Conservation (phyloP, 2,113 vertebrate species). For the Trinectes maculatus region DNA sequence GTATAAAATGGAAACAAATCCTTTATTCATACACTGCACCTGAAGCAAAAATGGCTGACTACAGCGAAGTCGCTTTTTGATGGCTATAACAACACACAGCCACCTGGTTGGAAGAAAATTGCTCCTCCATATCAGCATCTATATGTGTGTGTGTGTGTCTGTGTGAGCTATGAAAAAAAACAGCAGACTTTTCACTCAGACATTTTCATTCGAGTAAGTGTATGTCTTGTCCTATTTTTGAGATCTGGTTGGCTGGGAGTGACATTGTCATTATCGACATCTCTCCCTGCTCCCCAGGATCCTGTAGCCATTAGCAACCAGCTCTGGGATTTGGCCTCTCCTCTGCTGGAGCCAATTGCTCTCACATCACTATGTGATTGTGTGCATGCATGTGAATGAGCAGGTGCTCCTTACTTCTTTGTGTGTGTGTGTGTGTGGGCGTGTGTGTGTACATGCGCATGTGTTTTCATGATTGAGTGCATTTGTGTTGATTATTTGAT, state of each 20-base stretch:
- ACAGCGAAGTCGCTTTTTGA: constrained; percentile 49
- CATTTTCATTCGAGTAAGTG: constrained; percentile 26
- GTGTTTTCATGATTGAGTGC: constrained; percentile 43
- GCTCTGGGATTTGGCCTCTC: constrained; percentile 71
- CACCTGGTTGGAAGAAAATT: constrained; percentile 65
- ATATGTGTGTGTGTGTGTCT: constrained; percentile 9
- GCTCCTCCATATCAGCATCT: constrained; percentile 49
- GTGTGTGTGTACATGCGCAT: neutral
- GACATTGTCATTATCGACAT: constrained; percentile 79
- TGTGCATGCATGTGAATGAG: constrained; percentile 78
- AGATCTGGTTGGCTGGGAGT: constrained; percentile 69
- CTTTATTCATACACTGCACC: constrained; percentile 37
- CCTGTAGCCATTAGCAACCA: constrained; percentile 84
- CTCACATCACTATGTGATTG: constrained; percentile 73
- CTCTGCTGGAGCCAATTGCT: constrained; percentile 76
- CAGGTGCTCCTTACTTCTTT: constrained; percentile 62
- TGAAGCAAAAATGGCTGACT: constrained; percentile 25
- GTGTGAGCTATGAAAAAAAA: constrained; percentile 36
- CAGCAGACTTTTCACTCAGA: constrained; percentile 42
- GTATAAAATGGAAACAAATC: constrained; percentile 25
- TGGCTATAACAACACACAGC: constrained; percentile 60
- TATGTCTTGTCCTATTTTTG: constrained; percentile 59
- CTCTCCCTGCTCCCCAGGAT: constrained; percentile 70
- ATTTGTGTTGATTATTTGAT: constrained; percentile 63
- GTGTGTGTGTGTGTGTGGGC: constrained; percentile 14